Percentiles rank a stretch among this genome's conserved stretches.
These are phyloP conservation scores for Phataginus tetradactyla DNA, from an alignment of 2,797 vertebrate genomes.

Conservation along the genomic window DNA sequence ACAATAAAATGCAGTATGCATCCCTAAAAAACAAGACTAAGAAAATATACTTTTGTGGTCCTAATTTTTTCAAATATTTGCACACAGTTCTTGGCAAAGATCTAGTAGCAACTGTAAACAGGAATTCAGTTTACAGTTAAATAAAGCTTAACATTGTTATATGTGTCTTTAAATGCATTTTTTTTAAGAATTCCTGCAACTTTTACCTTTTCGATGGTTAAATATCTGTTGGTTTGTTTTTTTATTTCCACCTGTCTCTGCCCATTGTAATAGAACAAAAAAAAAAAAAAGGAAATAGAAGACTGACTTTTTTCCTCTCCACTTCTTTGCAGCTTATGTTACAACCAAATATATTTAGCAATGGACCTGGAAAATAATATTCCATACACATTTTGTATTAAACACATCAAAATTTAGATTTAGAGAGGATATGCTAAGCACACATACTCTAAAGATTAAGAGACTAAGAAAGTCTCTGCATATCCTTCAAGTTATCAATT, in stretches of 20 bases:
- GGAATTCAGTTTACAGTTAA: background rate
- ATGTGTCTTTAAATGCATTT: background rate
- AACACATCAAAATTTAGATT: slow-evolving; percentile 25
- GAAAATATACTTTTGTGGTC: background rate
- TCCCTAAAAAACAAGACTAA: background rate
- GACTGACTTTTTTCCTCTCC: background rate
- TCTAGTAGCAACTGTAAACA: slow-evolving; percentile 22
- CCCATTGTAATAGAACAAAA: background rate
- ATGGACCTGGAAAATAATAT: background rate
- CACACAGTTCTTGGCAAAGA: background rate
- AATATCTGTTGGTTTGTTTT: too few species aligned
- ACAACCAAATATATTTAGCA: background rate
- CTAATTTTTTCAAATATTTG: slow-evolving; percentile 29
- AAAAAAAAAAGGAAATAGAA: background rate
- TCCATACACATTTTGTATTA: background rate
- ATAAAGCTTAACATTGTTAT: background rate
- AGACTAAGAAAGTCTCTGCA: background rate
- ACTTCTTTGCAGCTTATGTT: background rate
- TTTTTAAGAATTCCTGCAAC: background rate
- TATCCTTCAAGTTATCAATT: background rate
- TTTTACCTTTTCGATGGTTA: too few species aligned
- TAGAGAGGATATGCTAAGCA: background rate
- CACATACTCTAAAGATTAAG: background rate
- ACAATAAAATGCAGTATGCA: background rate
- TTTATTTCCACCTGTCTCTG: background rate